These are phyloP conservation scores for Octopus bimaculoides DNA, from an alignment of 1,140 invertebrate genomes.

Conservation along the genomic window DNA sequence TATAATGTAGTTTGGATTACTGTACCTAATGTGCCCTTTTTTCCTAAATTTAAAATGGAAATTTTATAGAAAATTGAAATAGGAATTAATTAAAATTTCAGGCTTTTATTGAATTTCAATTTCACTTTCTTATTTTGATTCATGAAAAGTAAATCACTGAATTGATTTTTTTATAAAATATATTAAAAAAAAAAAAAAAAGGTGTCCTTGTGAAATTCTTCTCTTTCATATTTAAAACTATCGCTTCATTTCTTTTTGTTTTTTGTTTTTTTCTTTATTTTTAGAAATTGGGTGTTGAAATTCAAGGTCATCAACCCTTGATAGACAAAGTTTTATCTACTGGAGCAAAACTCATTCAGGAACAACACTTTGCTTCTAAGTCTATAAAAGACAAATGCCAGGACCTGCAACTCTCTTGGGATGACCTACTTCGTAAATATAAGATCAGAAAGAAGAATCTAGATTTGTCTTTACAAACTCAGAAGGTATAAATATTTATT, in stretches of 20 bases:
- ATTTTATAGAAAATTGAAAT: too few species aligned
- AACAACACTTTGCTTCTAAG: constrained; percentile 86
- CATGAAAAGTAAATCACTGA: too few species aligned
- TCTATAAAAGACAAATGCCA: constrained; percentile 79
- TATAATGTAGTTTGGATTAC: too few species aligned
- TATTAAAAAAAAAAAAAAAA: too few species aligned
- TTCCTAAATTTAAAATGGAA: too few species aligned
- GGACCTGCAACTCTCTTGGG: constrained; percentile 80
- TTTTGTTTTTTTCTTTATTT: constrained; percentile 46
- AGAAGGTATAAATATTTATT: constrained; percentile 62
- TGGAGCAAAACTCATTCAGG: constrained; percentile 90
- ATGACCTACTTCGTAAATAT: constrained; percentile 75
- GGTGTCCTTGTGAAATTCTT: too few species aligned
- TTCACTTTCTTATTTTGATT: too few species aligned
- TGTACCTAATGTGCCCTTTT: too few species aligned
- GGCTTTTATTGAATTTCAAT: too few species aligned
- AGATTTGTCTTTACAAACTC: constrained; percentile 81
- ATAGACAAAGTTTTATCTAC: constrained; percentile 84
- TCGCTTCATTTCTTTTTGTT: neutral
- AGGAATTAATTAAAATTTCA: too few species aligned
- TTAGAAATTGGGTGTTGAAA: constrained; percentile 78
- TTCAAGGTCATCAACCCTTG: constrained; percentile 88
- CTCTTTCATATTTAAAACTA: too few species aligned
- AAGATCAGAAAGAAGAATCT: constrained; percentile 73
- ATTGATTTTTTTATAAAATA: too few species aligned